Conservation (phyloP, 2,888 invertebrate genomes). For the Athrips mouffetella region DNA sequence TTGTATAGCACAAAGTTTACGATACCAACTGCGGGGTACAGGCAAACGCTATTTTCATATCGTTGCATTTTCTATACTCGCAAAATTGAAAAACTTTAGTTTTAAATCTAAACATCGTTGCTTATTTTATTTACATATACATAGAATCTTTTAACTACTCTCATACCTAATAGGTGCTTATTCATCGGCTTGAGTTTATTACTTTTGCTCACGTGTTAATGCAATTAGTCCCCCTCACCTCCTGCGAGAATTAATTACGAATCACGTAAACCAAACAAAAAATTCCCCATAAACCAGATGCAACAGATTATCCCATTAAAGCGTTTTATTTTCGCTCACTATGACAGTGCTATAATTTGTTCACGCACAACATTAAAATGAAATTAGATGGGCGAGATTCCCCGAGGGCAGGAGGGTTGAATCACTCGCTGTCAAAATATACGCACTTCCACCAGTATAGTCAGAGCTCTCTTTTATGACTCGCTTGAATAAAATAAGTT, state of each 20-base stretch:
- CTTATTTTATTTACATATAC: too few relatives aligned
- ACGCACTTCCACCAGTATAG: conserved; percentile 26
- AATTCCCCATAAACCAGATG: conserved; percentile 58
- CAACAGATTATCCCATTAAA: conserved; percentile 64
- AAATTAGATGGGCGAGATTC: conserved; percentile 64
- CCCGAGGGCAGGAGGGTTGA: conserved; percentile 45
- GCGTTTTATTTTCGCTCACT: conserved; percentile 60
- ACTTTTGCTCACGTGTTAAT: conserved; percentile 56
- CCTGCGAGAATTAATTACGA: conserved; percentile 61
- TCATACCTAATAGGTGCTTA: too few relatives aligned
- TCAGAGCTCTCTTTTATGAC: background rate
- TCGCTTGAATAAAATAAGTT: background rate
- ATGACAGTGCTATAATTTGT: conserved; percentile 74
- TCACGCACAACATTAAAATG: conserved; percentile 72
- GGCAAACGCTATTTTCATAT: conserved; percentile 18
- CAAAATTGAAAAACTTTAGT: background rate
- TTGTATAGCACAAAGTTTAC: conserved; percentile 51
- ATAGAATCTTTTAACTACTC: too few relatives aligned
- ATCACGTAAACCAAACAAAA: conserved; percentile 57
- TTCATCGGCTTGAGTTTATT: too few relatives aligned
- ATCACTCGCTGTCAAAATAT: conserved; percentile 66
- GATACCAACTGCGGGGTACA: conserved; percentile 33
- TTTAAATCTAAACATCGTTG: background rate
- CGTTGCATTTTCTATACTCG: conserved; percentile 4
- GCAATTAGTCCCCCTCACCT: conserved; percentile 51